A percentile compares a stretch with the other conserved stretches of the same genome.
These are phyloP conservation scores for Drosophila heteroneura DNA, from an alignment of 2,888 invertebrate genomes.

Conservation along the genomic window DNA sequence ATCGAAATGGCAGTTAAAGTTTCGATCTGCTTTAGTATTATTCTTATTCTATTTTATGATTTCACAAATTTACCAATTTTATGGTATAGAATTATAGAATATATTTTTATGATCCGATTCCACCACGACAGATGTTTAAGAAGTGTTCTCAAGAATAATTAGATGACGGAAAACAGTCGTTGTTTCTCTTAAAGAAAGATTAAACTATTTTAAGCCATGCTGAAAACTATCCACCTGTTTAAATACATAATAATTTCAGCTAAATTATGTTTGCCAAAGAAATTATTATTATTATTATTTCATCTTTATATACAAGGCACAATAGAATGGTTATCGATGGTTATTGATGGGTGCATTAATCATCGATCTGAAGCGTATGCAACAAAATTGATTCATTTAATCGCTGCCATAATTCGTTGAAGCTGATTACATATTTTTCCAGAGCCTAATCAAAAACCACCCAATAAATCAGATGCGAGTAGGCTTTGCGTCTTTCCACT, in stretches of 20 bases:
- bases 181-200: neutral
- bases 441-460: neutral
- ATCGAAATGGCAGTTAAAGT: neutral
- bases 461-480: constrained; percentile 3
- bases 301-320: neutral
- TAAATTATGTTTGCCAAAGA: accelerated
- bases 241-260: neutral
- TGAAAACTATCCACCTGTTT: neutral
- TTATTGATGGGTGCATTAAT: neutral
- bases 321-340: neutral
- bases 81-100: no score
- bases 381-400: neutral
- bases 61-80: neutral
- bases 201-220: neutral
- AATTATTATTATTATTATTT: neutral
- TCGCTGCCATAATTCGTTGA: neutral
- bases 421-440: neutral
- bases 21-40: neutral
- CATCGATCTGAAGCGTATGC: neutral
- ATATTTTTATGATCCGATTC: no score
- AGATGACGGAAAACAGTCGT: neutral
- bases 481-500: neutral
- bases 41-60: accelerated
- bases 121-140: no score
- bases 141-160: neutral